Conservation (phyloP, 2,888 invertebrate genomes). For the Petrolisthes cinctipes region DNA sequence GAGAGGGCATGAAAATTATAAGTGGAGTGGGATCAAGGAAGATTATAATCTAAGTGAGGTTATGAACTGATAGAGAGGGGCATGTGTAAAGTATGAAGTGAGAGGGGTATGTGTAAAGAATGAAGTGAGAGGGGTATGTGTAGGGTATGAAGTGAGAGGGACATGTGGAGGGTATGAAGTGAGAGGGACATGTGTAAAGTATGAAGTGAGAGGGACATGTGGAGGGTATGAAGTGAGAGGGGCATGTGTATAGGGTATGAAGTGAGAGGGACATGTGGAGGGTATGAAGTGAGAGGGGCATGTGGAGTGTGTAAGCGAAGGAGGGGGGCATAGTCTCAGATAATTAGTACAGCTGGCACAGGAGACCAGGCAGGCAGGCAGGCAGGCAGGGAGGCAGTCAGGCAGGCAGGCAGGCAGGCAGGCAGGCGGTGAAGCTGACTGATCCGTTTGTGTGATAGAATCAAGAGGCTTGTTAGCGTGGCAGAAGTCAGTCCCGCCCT, state of each 20-base stretch:
- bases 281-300: not conserved
- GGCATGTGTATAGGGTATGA: not conserved
- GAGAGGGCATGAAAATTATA: not conserved
- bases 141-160: not conserved
- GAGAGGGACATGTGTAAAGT: not conserved
- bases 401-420: not conserved
- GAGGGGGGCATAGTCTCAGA: not conserved
- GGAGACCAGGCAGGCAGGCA: not conserved
- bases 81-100: not conserved
- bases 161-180: not conserved
- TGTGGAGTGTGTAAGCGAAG: not conserved
- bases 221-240: not conserved
- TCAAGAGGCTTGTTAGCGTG: not conserved
- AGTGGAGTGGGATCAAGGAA: not conserved
- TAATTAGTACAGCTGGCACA: not conserved
- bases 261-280: not conserved
- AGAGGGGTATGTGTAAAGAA: not conserved
- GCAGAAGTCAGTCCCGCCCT: not conserved
- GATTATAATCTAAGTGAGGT: not conserved
- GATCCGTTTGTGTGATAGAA: constrained; percentile 3
- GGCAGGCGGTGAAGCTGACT: not conserved
- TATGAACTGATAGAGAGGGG: not conserved
- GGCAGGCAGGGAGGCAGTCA: not conserved
- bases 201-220: not conserved
- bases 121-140: not conserved